A percentile compares a stretch with the other conserved stretches of the same genome.
Evolutionary conservation across 2,888 invertebrate genomes (phyloP).

Genomic region (Lasioglossum leucozonium): DNA sequence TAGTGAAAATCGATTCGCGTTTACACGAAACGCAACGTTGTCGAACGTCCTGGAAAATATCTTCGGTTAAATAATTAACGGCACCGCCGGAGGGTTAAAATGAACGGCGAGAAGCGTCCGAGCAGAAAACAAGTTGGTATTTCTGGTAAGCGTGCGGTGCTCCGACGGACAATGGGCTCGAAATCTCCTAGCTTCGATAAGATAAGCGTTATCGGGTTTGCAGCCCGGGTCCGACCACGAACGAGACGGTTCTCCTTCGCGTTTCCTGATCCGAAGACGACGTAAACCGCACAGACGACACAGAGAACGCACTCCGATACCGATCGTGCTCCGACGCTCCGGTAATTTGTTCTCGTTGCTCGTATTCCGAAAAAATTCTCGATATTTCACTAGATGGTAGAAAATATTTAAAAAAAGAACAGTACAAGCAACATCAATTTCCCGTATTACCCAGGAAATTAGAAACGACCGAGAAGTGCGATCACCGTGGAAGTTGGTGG

Average conservation of each 20-base stretch:
- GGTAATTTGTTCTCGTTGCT: constrained; percentile 40
- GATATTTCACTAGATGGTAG: background rate
- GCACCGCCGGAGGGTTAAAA: background rate
- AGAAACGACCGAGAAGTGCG: background rate
- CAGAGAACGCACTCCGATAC: background rate
- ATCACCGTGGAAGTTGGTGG: background rate
- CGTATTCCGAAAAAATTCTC: background rate
- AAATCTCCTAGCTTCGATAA: constrained; percentile 62
- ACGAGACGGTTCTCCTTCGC: constrained; percentile 25
- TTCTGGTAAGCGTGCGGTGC: background rate
- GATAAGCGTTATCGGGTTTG: constrained; percentile 70
- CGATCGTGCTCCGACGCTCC: constrained; percentile 15
- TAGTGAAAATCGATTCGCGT: too few species aligned
- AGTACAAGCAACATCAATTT: too few species aligned
- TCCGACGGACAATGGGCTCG: constrained; percentile 9
- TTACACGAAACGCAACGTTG: background rate
- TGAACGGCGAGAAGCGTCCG: background rate
- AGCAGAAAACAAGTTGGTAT: background rate
- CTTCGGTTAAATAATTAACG: background rate
- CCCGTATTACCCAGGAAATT: too few species aligned
- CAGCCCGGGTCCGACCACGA: constrained; percentile 44
- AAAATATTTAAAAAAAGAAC: background rate
- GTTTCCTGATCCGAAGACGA: constrained; percentile 40
- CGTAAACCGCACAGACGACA: background rate
- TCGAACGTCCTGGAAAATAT: background rate